A percentile compares a stretch with the other conserved stretches of the same genome.
Conservation (phyloP, 1,140 invertebrate species). For the Euwallacea similis region DNA sequence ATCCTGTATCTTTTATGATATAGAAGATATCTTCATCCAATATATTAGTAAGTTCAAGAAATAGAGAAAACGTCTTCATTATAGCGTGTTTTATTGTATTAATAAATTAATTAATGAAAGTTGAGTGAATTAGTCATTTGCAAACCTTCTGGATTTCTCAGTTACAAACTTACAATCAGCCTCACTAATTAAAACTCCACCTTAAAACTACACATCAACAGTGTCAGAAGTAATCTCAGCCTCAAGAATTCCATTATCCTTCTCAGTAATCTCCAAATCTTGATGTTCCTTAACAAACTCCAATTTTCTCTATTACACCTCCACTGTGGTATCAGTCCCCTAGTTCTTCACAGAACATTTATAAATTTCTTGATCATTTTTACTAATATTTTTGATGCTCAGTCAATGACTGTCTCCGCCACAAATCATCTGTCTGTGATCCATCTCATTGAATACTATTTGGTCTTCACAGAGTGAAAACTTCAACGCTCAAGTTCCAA, state of each 20-base stretch:
- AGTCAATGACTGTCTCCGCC: conserved; percentile 80
- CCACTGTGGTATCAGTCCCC: conserved; percentile 79
- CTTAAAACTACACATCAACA: conserved; percentile 81
- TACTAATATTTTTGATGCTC: conserved; percentile 71
- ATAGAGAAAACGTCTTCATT: too few relatives aligned
- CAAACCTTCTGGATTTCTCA: conserved; percentile 76
- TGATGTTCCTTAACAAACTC: conserved; percentile 83
- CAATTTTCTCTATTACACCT: conserved; percentile 79
- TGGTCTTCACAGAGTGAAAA: conserved; percentile 80
- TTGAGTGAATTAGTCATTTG: conserved; percentile 78
- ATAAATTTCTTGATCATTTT: conserved; percentile 78
- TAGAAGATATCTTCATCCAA: too few relatives aligned
- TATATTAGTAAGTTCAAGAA: too few relatives aligned
- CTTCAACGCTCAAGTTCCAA: conserved; percentile 81
- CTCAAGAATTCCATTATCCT: conserved; percentile 78
- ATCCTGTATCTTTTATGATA: too few relatives aligned
- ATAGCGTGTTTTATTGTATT: too few relatives aligned
- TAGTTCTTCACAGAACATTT: conserved; percentile 86
- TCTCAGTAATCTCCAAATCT: conserved; percentile 87
- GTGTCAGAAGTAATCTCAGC: conserved; percentile 84
- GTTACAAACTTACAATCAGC: conserved; percentile 72
- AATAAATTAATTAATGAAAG: conserved; percentile 67
- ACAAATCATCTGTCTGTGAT: conserved; percentile 81
- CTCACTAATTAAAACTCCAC: conserved; percentile 66
- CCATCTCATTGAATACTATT: conserved; percentile 88